Evolutionary conservation across 2,888 invertebrate species (phyloP).

Genomic region (Megamerina dolium): DNA sequence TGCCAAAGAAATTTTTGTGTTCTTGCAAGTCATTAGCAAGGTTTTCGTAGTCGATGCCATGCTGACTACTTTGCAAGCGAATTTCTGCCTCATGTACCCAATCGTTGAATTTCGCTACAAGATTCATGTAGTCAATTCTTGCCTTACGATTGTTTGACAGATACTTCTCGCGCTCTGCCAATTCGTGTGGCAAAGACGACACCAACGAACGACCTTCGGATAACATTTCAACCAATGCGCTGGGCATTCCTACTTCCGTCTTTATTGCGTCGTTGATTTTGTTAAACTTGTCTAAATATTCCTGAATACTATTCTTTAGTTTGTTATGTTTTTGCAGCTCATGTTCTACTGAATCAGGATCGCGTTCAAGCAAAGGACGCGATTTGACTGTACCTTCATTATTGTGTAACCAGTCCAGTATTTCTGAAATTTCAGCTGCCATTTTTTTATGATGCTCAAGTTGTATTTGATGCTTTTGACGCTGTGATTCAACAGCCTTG

Average conservation of each 20-base stretch:
- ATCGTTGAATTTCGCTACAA: slow-evolving; percentile 70
- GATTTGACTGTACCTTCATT: slow-evolving; percentile 78
- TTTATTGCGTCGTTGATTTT: slow-evolving; percentile 66
- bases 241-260: slow-evolving; percentile 72
- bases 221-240: slow-evolving; percentile 73
- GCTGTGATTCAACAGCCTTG: slow-evolving; percentile 75
- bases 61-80: slow-evolving; percentile 68
- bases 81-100: slow-evolving; percentile 82
- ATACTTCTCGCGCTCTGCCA: slow-evolving; percentile 76
- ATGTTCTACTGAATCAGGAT: slow-evolving; percentile 71
- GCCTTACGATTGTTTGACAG: slow-evolving; percentile 69
- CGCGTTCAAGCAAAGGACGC: slow-evolving; percentile 72
- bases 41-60: slow-evolving; percentile 84
- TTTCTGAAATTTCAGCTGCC: slow-evolving; percentile 73
- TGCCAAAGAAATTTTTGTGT: slow-evolving; percentile 79
- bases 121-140: slow-evolving; percentile 68
- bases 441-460: slow-evolving; percentile 84
- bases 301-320: slow-evolving; percentile 63
- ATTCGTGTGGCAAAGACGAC: slow-evolving; percentile 70
- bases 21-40: slow-evolving; percentile 77
- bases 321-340: slow-evolving; percentile 72
- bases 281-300: slow-evolving; percentile 63
- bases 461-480: slow-evolving; percentile 80
- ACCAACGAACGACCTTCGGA: slow-evolving; percentile 77
- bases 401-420: slow-evolving; percentile 75